phyloP scores from a whole-genome alignment of 1,140 invertebrate genomes.

The Ctenoplectra terminalis region DNA sequence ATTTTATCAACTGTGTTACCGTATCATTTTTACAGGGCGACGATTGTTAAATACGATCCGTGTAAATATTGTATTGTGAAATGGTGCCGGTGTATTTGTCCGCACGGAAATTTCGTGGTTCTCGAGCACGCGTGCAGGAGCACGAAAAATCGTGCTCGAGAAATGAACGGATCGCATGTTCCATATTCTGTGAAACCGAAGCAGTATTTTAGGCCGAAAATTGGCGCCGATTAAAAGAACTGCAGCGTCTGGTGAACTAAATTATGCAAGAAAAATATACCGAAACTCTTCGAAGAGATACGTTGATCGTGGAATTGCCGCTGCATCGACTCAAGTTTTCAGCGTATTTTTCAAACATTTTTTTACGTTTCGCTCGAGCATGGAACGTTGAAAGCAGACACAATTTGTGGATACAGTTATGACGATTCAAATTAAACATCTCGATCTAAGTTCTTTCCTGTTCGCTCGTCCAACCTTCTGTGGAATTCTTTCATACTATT shows the following conservation, averaged over 20 bases:
- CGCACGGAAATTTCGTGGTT: not conserved
- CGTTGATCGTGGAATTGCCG: conserved; percentile 6
- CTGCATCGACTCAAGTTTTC: conserved; percentile 1
- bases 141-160: not conserved
- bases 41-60: no score
- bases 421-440: conserved; percentile 28
- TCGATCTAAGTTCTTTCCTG: not conserved
- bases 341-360: conserved; percentile 40
- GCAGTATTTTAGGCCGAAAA: conserved; percentile 59
- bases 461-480: not conserved
- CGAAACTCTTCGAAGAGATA: conserved; percentile 25
- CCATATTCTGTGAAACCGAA: conserved; percentile 52
- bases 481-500: no score
- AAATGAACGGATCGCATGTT: not conserved
- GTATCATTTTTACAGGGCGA: no score
- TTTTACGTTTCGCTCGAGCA: conserved; percentile 13
- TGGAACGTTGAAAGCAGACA: conserved; percentile 1
- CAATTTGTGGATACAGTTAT: conserved; percentile 36
- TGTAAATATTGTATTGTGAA: no score
- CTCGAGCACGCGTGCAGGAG: no score
- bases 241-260: conserved; percentile 69
- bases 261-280: conserved; percentile 76
- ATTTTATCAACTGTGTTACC: no score
- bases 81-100: no score
- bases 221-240: conserved; percentile 51